Evolutionary conservation across 1,140 invertebrate species (phyloP).

Genomic region (Lineus longissimus): DNA sequence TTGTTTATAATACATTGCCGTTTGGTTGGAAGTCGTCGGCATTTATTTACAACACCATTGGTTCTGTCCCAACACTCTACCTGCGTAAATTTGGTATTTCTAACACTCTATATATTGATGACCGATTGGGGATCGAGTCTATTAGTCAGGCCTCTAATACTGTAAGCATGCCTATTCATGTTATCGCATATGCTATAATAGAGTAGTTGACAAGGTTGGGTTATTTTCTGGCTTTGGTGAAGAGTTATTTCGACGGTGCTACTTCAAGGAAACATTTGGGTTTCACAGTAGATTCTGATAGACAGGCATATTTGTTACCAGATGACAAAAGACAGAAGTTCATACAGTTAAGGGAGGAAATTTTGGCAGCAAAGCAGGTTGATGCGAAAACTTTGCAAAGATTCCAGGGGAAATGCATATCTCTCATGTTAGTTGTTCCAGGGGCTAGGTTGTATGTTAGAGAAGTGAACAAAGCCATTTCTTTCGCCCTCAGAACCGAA

Average conservation of each 20-base stretch:
- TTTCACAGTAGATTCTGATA: conserved; percentile 17
- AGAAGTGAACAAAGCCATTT: conserved; percentile 18
- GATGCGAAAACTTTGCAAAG: conserved; percentile 15
- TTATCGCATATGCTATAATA: background rate
- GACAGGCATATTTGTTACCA: conserved; percentile 17
- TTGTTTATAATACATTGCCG: conserved; percentile 5
- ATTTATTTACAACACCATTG: conserved; percentile 7
- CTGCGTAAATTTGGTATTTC: background rate
- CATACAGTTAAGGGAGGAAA: conserved; percentile 10
- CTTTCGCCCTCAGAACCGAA: background rate
- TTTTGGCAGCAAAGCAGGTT: background rate
- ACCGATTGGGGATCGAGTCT: background rate
- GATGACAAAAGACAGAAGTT: conserved; percentile 17
- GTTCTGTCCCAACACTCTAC: background rate
- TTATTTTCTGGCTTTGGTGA: conserved; percentile 2
- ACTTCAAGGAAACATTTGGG: conserved; percentile 14
- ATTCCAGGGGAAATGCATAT: conserved; percentile 20
- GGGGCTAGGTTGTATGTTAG: conserved; percentile 10
- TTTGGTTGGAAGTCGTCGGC: conserved; percentile 10
- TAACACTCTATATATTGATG: background rate
- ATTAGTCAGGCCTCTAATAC: too few relatives aligned
- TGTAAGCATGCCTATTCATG: too few relatives aligned
- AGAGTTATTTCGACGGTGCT: conserved; percentile 13
- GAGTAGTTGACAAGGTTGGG: background rate
- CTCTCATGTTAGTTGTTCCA: conserved; percentile 12